These are phyloP conservation scores for Choloepus didactylus DNA, from an alignment of 2,797 vertebrate genomes.

Conservation along the genomic window DNA sequence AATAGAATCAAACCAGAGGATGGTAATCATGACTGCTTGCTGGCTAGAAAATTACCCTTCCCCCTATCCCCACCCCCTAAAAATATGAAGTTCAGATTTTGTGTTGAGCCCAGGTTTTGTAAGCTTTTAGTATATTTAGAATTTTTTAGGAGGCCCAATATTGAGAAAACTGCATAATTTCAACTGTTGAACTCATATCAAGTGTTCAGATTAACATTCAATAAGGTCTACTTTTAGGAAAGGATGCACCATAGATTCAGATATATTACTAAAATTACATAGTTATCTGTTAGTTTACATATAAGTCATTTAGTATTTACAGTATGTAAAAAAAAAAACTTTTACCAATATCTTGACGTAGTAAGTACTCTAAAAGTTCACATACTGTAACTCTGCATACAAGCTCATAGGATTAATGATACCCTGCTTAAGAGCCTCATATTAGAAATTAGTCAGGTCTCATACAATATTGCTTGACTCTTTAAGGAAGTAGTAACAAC, in stretches of 20 bases:
- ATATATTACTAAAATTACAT: slow-evolving; percentile 24
- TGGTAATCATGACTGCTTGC: slow-evolving; percentile 37
- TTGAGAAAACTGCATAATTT: not conserved
- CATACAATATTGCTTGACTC: not conserved
- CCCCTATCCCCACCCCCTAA: not conserved
- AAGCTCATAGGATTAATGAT: not conserved
- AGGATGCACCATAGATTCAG: not conserved
- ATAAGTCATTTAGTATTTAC: not conserved
- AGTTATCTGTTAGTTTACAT: slow-evolving; percentile 4
- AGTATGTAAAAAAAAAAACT: not conserved
- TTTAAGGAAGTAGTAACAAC: not conserved
- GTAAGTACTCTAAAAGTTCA: not conserved
- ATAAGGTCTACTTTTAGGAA: not conserved
- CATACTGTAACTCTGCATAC: not conserved
- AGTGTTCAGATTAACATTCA: not conserved
- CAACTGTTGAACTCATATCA: not conserved
- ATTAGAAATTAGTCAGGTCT: slow-evolving; percentile 21
- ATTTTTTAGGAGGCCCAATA: not conserved
- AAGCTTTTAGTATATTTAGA: not conserved
- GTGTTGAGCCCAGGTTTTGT: not conserved
- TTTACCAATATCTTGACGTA: not conserved
- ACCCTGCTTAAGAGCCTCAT: not conserved
- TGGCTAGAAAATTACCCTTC: slow-evolving; percentile 53
- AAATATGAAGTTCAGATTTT: slow-evolving; percentile 44
- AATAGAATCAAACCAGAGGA: slow-evolving; percentile 69